These are phyloP conservation scores for Plestiodon gilberti DNA, from an alignment of 2,113 vertebrate genomes.

Conservation along the genomic window DNA sequence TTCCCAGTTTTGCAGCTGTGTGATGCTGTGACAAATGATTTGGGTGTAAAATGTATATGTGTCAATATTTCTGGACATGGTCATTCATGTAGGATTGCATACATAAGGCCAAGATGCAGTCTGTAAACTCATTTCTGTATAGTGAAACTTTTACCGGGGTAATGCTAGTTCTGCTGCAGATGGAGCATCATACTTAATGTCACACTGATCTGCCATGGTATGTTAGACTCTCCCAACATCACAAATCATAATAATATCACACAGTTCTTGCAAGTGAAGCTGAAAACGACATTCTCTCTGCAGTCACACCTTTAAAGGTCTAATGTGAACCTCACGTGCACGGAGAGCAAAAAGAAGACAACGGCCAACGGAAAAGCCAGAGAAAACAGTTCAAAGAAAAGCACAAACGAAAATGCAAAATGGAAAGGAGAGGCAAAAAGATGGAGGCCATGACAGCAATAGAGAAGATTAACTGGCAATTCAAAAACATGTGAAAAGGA, in stretches of 20 bases:
- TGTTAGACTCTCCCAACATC: constrained; percentile 12
- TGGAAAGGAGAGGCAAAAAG: not conserved
- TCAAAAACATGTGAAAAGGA: not conserved
- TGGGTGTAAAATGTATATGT: not conserved
- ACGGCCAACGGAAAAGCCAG: not conserved
- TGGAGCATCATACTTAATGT: constrained; percentile 3
- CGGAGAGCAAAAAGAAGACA: not conserved
- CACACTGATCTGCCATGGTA: not conserved
- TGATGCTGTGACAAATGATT: not conserved
- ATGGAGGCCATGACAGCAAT: not conserved
- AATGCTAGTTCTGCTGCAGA: not conserved
- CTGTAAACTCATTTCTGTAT: not conserved
- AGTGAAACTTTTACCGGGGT: not conserved
- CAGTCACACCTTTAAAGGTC: constrained; percentile 7
- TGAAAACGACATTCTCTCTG: not conserved
- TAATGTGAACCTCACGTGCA: not conserved
- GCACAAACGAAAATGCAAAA: not conserved
- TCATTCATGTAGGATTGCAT: not conserved
- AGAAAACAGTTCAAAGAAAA: not conserved
- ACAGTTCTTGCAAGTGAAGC: not conserved
- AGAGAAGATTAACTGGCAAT: not conserved
- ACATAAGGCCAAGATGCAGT: not conserved
- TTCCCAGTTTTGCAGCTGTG: not conserved
- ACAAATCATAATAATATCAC: constrained; percentile 2
- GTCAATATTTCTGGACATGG: not conserved